Evolutionary conservation across 1,140 invertebrate genomes (phyloP).

Genomic region (Drosophila watanabei): DNA sequence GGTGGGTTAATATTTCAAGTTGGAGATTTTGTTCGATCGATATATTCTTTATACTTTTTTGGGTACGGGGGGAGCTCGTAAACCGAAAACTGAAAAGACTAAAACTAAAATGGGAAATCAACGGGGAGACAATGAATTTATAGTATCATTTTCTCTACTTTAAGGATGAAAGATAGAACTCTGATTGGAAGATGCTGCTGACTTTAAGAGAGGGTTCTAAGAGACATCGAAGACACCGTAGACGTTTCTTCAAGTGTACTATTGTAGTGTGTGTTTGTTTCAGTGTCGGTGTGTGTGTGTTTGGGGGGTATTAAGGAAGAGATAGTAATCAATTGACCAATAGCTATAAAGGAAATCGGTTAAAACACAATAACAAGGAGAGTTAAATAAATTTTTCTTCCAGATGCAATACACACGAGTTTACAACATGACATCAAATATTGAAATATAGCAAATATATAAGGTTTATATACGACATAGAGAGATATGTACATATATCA

Average conservation of each 20-base stretch:
- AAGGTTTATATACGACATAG: constrained; percentile 55
- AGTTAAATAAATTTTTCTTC: constrained; percentile 59
- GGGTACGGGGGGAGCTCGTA: constrained; percentile 37
- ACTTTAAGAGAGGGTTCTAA: constrained; percentile 5
- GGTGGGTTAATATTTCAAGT: constrained; percentile 78
- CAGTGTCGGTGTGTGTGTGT: constrained; percentile 41
- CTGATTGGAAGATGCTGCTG: constrained; percentile 29
- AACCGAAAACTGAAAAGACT: constrained; percentile 32
- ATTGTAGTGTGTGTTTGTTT: constrained; percentile 31
- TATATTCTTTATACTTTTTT: constrained; percentile 18
- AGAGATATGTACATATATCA: constrained; percentile 59
- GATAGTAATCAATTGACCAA: constrained; percentile 68
- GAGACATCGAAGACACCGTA: constrained; percentile 21
- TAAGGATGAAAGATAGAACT: constrained; percentile 22
- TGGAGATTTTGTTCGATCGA: constrained; percentile 46
- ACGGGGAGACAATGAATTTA: constrained; percentile 17
- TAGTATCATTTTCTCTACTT: not conserved
- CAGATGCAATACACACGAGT: constrained; percentile 67
- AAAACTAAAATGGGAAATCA: constrained; percentile 19
- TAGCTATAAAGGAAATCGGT: constrained; percentile 67
- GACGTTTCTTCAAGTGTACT: constrained; percentile 33
- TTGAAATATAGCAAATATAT: constrained; percentile 44
- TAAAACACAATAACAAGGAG: constrained; percentile 73
- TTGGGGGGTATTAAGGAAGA: constrained; percentile 5
- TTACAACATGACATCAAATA: constrained; percentile 78